A percentile compares a stretch with the other conserved stretches of the same genome.
phyloP scores from a whole-genome alignment of 2,888 invertebrate genomes.

The Parasteatoda lunata region DNA sequence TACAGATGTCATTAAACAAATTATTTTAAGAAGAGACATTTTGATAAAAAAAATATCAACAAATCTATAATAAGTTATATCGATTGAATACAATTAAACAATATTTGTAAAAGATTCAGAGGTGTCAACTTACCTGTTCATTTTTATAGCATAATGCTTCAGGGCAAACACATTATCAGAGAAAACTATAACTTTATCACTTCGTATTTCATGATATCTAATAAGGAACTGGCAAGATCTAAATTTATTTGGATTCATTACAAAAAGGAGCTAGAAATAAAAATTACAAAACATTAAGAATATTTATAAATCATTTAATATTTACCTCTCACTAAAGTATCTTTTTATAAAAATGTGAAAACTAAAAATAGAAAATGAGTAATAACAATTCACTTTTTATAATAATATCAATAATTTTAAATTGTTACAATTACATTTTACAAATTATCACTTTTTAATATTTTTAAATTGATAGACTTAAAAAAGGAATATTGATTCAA shows the following conservation, averaged over 20 bases:
- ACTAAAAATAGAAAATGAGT: too few species aligned
- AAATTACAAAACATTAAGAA: neutral
- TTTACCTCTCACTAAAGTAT: too few species aligned
- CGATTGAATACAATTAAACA: neutral
- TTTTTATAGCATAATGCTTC: constrained; percentile 96
- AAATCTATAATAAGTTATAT: neutral
- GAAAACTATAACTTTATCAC: constrained; percentile 99
- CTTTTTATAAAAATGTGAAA: too few species aligned
- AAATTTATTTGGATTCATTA: constrained; percentile 99
- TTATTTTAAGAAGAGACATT: neutral
- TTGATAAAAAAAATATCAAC: neutral
- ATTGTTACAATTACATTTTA: neutral
- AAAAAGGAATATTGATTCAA: too few species aligned
- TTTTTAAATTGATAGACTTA: too few species aligned
- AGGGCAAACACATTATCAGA: constrained; percentile 99
- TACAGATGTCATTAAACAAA: neutral
- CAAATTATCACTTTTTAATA: too few species aligned
- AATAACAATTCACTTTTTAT: too few species aligned
- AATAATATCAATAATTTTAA: neutral
- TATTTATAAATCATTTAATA: constrained; percentile 8
- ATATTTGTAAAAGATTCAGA: neutral
- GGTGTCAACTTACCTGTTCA: constrained; percentile 84
- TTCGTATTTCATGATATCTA: constrained; percentile 91
- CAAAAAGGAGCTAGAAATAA: constrained; percentile 83
- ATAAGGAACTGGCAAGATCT: constrained; percentile 97